A percentile compares a stretch with the other conserved stretches of the same genome.
These are phyloP conservation scores for Thera obeliscata DNA, from an alignment of 2,888 invertebrate species.

Conservation along the genomic window DNA sequence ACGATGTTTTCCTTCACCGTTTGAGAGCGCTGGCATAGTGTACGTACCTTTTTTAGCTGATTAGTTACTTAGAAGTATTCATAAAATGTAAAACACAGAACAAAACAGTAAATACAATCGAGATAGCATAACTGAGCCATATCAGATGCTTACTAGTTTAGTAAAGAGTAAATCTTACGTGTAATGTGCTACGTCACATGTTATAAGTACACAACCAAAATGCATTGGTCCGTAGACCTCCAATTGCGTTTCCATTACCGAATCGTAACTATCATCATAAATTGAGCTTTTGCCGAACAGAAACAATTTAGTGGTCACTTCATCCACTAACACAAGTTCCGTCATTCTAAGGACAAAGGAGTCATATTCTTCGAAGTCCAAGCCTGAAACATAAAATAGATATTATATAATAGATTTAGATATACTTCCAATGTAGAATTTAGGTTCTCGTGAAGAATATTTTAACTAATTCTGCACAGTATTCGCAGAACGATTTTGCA, in stretches of 20 bases:
- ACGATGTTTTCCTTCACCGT: too few relatives aligned
- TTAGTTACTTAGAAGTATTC: too few relatives aligned
- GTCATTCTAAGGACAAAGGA: constrained; percentile 10
- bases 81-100: too few relatives aligned
- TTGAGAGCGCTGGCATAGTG: too few relatives aligned
- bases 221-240: not conserved
- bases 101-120: too few relatives aligned
- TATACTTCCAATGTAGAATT: too few relatives aligned
- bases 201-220: not conserved
- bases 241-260: not conserved
- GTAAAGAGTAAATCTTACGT: constrained; percentile 5
- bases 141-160: not conserved
- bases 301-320: not conserved
- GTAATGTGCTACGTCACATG: not conserved
- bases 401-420: not conserved
- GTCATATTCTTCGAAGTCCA: constrained; percentile 16
- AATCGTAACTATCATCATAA: not conserved
- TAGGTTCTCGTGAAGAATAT: too few relatives aligned
- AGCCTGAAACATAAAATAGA: constrained; percentile 9
- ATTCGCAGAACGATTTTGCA: too few relatives aligned
- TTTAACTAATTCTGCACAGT: too few relatives aligned
- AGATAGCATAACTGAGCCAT: too few relatives aligned
- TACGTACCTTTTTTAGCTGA: too few relatives aligned
- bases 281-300: constrained; percentile 7
- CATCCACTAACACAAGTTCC: not conserved